Evolutionary conservation across 2,113 vertebrate genomes (phyloP).

Genomic region (Oreotrochilus melanogaster): DNA sequence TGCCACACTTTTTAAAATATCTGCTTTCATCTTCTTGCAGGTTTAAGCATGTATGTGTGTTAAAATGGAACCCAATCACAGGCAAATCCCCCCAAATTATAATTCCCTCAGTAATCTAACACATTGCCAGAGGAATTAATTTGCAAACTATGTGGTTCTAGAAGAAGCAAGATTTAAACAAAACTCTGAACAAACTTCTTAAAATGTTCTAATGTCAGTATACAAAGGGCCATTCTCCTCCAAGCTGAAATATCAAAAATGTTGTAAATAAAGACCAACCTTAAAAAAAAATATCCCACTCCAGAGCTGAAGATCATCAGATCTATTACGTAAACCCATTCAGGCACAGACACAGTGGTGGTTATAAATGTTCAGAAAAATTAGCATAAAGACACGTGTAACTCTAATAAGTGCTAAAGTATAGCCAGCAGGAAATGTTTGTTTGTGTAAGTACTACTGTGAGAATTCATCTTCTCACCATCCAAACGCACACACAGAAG

Average conservation of each 20-base stretch:
- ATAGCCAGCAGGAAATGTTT: slow-evolving; percentile 1
- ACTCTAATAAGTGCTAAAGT: slow-evolving; percentile 13
- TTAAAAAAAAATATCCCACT: neutral
- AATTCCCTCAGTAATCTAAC: neutral
- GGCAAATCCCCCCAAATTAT: neutral
- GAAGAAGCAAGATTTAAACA: neutral
- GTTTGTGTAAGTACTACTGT: neutral
- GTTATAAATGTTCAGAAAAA: neutral
- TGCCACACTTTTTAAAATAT: neutral
- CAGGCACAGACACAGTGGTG: neutral
- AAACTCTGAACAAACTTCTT: neutral
- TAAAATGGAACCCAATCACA: neutral
- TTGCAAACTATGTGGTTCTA: neutral
- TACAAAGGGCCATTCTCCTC: neutral
- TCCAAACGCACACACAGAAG: neutral
- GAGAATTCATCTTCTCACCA: neutral
- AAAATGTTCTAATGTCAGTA: neutral
- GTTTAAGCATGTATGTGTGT: neutral
- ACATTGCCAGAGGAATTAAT: neutral
- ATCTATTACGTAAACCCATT: neutral
- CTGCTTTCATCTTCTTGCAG: neutral
- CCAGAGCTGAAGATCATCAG: neutral
- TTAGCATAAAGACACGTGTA: neutral
- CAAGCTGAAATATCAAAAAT: neutral
- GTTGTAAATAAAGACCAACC: neutral